Evolutionary conservation across 1,140 invertebrate species (phyloP).

Genomic region (Temnothorax nylanderi): DNA sequence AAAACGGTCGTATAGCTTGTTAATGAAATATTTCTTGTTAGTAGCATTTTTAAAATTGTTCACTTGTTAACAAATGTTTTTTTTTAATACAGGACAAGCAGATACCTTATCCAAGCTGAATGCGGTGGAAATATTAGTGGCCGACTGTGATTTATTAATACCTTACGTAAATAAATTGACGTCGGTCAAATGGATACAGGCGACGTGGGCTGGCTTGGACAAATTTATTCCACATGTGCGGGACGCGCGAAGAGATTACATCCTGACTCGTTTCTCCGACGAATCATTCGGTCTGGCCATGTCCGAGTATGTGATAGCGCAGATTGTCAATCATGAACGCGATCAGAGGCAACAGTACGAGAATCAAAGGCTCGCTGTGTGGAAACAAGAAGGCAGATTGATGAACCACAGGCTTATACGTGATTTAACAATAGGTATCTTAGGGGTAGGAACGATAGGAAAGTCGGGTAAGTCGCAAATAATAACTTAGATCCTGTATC

Average conservation of each 20-base stretch:
- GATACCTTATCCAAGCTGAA: constrained; percentile 68
- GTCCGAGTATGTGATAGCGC: constrained; percentile 87
- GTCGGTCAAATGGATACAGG: constrained; percentile 84
- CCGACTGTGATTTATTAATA: constrained; percentile 82
- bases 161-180: constrained; percentile 80
- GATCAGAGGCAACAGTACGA: constrained; percentile 80
- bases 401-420: constrained; percentile 79
- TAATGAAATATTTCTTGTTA: no score
- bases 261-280: constrained; percentile 84
- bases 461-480: constrained; percentile 79
- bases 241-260: constrained; percentile 71
- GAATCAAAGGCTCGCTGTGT: constrained; percentile 81
- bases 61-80: not conserved
- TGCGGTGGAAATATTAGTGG: constrained; percentile 82
- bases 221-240: constrained; percentile 71
- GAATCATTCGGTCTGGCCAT: constrained; percentile 85
- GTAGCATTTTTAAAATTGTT: not conserved
- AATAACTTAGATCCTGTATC: not conserved
- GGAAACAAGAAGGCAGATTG: constrained; percentile 81
- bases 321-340: constrained; percentile 86
- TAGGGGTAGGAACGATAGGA: constrained; percentile 86
- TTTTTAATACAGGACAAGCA: constrained; percentile 61
- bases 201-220: constrained; percentile 86
- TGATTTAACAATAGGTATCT: constrained; percentile 85
- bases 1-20: no score